These are phyloP conservation scores for Melanitta fusca DNA, from an alignment of 2,797 vertebrate genomes.

Conservation along the genomic window DNA sequence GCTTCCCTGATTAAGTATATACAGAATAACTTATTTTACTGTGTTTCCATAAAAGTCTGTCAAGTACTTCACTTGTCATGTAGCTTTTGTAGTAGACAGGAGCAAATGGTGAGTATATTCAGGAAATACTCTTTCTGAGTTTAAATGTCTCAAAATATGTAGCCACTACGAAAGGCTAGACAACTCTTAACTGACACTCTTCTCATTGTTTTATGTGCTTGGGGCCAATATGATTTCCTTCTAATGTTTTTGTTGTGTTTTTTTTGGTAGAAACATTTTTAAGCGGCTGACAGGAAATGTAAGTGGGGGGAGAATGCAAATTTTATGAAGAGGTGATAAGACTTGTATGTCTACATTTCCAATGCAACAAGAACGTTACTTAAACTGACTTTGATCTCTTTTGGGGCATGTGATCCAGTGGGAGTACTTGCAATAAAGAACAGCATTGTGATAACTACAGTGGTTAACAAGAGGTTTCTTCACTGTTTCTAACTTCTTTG, in stretches of 20 bases:
- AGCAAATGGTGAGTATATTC: not conserved
- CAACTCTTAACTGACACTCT: not conserved
- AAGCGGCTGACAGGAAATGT: not conserved
- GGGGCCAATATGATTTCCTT: not conserved
- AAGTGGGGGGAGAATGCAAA: not conserved
- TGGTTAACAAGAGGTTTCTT: not conserved
- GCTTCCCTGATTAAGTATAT: not conserved
- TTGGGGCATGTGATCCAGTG: too few species aligned
- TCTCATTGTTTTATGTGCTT: not conserved
- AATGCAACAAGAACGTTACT: not conserved
- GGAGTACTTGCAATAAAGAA: not conserved
- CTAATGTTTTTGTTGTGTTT: not conserved
- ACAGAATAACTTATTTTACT: not conserved
- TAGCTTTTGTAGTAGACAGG: not conserved
- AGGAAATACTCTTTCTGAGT: not conserved
- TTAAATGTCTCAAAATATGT: not conserved
- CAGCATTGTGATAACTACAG: not conserved
- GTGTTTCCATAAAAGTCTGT: not conserved
- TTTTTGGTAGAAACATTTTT: not conserved
- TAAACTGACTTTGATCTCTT: not conserved
- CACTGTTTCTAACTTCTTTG: not conserved
- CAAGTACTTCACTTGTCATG: not conserved
- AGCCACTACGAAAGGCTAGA: not conserved
- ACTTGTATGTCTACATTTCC: not conserved
- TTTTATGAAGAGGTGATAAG: not conserved